Evolutionary conservation across 2,888 invertebrate genomes (phyloP), one percentile per base, ranked within the genome.

Genomic region (Limenitis camilla): DNA sequence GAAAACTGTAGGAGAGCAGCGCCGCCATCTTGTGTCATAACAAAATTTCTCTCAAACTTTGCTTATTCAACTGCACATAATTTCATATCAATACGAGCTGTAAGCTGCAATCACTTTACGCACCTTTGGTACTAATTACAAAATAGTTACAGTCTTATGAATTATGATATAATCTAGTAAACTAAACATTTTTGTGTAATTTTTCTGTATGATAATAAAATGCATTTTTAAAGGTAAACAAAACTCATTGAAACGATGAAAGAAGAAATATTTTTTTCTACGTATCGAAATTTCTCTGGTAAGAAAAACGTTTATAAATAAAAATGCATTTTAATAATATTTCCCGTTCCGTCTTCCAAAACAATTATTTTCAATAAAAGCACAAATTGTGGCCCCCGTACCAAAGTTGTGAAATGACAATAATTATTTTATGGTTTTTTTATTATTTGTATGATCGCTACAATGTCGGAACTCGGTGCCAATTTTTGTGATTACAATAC

Each of bases 391-490:
- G 52, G 58, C 61, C 60, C 60, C 61, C 61, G 58, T 69, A 71
- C 69, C 72, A 69, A 76, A 74, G 74, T 81, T 78, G 81, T 84
- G 82, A 73, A 74, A 69, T 70, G 84, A 84, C 84, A 84, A 83
- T 84, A 83, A 79, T 55, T 55, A 38, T 54, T 56, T 59, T 61
- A n/a, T n/a, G 50, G 40, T 47, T 32, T 40, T 43, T 19, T 0
- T 30, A 19, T 39, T 46, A 32, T 29, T 36, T 46, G 50, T 52
- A 59, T 60, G 40, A 40, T 57, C 62, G 61, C 64, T 61, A 40
- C 59, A 59, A 56, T 48, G 47, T 56, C 40, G 53, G 58, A 60
- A 57, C 52, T 59, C 53, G 58, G 64, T 65, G 64, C 64, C 63
- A 63, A 63, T 45, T 28, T 50, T 52, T 56, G 53, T 54, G 58